Percentiles rank a stretch among this genome's conserved stretches.
phyloP scores from a whole-genome alignment of 2,797 vertebrate genomes.

The Benthosema pterotum region DNA sequence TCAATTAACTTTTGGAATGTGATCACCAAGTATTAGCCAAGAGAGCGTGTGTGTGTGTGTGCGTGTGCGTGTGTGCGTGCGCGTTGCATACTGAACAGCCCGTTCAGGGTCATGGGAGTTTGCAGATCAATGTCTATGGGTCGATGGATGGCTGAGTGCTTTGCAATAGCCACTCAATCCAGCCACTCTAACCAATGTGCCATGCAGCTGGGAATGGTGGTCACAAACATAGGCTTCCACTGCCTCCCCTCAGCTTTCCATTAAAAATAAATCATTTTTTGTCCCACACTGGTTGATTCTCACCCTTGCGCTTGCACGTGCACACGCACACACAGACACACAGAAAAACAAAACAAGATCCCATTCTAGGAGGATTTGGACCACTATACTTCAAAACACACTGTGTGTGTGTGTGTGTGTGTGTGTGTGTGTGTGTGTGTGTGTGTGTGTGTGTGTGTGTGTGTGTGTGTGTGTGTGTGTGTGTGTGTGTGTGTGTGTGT shows the following conservation, averaged over 20 bases:
- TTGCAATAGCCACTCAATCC: conserved; percentile 64
- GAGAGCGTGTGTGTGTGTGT: conserved; percentile 24
- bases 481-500: conserved; percentile 15
- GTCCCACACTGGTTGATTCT: conserved; percentile 23
- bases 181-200: conserved; percentile 51
- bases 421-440: neutral
- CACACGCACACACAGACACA: conserved; percentile 3
- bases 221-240: conserved; percentile 52
- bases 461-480: conserved; percentile 27
- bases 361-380: conserved; percentile 77
- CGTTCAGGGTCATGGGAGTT: conserved; percentile 65
- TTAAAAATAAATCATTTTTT: conserved; percentile 30
- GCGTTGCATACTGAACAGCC: conserved; percentile 61
- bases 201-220: conserved; percentile 61
- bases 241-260: conserved; percentile 30
- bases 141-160: conserved; percentile 74
- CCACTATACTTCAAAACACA: conserved; percentile 77
- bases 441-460: conserved; percentile 26
- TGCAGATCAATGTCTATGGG: conserved; percentile 68
- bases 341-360: conserved; percentile 42
- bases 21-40: conserved; percentile 48
- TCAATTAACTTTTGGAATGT: conserved; percentile 49
- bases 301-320: conserved; percentile 1
- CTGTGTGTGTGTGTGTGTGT: conserved; percentile 52
- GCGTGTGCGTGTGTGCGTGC: conserved; percentile 35